Evolutionary conservation across 2,113 vertebrate species (phyloP).

Genomic region (Verasper variegatus): DNA sequence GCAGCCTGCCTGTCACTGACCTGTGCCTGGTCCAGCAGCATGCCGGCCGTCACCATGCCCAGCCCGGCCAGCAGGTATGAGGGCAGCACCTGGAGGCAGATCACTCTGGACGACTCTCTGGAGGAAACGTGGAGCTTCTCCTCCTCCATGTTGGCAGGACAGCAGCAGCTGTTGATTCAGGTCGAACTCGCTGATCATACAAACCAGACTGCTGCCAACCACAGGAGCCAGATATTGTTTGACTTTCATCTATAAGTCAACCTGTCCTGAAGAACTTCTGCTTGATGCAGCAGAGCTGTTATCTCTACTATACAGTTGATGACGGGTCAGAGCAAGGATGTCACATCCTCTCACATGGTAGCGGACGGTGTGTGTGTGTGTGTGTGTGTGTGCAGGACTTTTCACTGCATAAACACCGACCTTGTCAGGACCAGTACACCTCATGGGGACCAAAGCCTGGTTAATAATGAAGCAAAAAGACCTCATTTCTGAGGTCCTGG

Average conservation of each 20-base stretch:
- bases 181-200: not conserved
- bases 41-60: conserved; percentile 89
- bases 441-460: too few relatives aligned
- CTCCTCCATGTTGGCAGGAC: conserved; percentile 64
- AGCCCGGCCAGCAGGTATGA: conserved; percentile 88
- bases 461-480: too few relatives aligned
- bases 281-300: not conserved
- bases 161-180: not conserved
- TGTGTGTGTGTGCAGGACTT: too few relatives aligned
- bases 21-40: conserved; percentile 90
- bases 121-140: conserved; percentile 63
- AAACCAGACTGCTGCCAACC: conserved; percentile 19
- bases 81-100: conserved; percentile 86
- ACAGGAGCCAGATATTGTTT: conserved; percentile 22
- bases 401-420: too few relatives aligned
- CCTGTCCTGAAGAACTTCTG: not conserved
- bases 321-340: not conserved
- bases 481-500: too few relatives aligned
- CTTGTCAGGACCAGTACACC: too few relatives aligned
- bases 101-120: conserved; percentile 79
- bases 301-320: not conserved
- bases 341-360: too few relatives aligned
- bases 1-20: conserved; percentile 75
- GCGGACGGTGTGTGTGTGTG: too few relatives aligned
- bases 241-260: conserved; percentile 29